Evolutionary conservation across 2,797 vertebrate genomes (phyloP), one percentile per base, ranked within the genome.

Genomic region (Glossophaga mutica): DNA sequence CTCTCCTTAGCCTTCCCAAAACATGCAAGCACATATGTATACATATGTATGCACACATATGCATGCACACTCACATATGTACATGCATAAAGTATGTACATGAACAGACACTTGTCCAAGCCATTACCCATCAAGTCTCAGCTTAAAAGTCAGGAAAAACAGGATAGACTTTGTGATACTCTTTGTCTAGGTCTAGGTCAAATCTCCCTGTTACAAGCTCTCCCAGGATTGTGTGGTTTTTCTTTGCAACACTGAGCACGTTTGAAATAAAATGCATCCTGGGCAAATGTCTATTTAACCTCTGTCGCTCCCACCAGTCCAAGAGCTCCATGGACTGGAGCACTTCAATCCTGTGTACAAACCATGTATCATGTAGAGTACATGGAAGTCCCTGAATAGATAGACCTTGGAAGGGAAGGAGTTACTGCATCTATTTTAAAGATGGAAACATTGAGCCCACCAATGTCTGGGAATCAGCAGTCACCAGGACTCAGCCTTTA

Each of bases 231-330:
- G 14, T 14, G 9, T 32, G 4, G 55, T 18, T 74, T 76, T 22
- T 37, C 84, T 73, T 19, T 67, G 57, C 32, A 81, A 39, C 19
- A n/a, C n/a, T 50, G 34, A 67, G 46, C 77, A 85, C 42, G 32
- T 7, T 84, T 73, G 48, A 71, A 73, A 44, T 57, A 82, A 91
- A 91, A 62, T 21, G 39, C 24, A 37, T 95, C 68, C 39, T 62
- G 52, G 14, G 48, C n/a, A 90, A 86, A 21, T 2, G 32, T 73
- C 79, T 62, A 46, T 24, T 88, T 50, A 92, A 67, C 57, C 59
- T 46, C 62, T 34, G 78, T 68, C 84, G 44, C 62, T 32, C 42
- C 32, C 74, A 50, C 16, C 52, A 46, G 22, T 8, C 16, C 44
- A 39, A 19, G 65, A 68, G 46, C 44, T 62, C n/a, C 7, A 9